Conservation (phyloP, 2,797 vertebrate species). For the Remorina albescens region DNA sequence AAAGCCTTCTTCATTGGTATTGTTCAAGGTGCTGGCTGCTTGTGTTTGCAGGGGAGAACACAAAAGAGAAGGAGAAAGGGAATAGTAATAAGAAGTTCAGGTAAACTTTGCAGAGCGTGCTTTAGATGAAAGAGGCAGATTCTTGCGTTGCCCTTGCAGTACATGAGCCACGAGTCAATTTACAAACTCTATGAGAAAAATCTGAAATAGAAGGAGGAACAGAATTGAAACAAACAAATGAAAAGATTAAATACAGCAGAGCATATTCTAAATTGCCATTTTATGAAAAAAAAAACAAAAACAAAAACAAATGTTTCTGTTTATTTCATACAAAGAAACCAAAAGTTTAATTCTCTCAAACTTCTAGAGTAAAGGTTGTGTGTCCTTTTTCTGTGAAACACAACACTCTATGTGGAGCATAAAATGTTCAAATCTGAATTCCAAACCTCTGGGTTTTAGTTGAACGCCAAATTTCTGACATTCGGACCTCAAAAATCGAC, state of each 20-base stretch:
- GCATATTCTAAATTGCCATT: background rate
- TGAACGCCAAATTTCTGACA: background rate
- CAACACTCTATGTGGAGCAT: background rate
- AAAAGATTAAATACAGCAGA: background rate
- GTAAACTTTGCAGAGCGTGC: background rate
- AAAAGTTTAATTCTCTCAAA: background rate
- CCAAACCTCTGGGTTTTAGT: background rate
- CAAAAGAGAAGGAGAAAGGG: background rate
- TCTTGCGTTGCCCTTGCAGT: background rate
- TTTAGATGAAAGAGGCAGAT: background rate
- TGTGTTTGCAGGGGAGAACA: constrained; percentile 29
- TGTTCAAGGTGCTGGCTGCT: background rate
- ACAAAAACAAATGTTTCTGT: background rate
- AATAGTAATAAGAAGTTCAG: constrained; percentile 8
- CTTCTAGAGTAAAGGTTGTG: too few relatives aligned
- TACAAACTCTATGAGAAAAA: constrained; percentile 4
- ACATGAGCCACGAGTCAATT: background rate
- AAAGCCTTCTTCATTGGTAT: background rate
- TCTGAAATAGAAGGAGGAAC: background rate
- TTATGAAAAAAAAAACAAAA: background rate
- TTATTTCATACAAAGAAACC: background rate
- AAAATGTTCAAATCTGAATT: background rate
- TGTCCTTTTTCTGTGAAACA: constrained; percentile 1
- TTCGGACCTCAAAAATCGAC: background rate
- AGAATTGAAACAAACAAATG: background rate